Base-by-base conservation (phyloP, 2,888 invertebrate species). In the Dolichopus griseipennis region DNA sequence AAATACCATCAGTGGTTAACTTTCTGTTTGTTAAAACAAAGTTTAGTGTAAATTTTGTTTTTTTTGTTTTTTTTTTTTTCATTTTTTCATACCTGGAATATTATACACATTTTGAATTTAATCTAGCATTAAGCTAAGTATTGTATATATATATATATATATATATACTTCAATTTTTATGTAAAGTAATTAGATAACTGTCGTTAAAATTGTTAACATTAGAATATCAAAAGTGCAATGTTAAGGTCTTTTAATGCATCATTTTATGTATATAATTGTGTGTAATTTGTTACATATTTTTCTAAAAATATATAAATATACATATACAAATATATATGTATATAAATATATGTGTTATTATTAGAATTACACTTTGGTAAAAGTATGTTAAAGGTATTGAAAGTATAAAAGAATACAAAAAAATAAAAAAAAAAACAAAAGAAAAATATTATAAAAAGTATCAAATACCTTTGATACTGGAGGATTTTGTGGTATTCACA, bases 391-490 rank as follows among this genome's bases (percentile, higher is more conserved):
- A 43, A 52, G 52, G n/a, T 52, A 52, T 52, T 52, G 52, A 52
- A 52, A 52, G 6, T n/a, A 18, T 12, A 52, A 52, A 52, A 52
- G 18, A 52, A 52, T 18, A n/a, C 52, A 12, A 52, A 41, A 27
- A 27, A 27, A 27, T 4, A 27, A 27, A 27, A 27, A 27, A 27
- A 27, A 27, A 27, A 27, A 27, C 3, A 27, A 27, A 27, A 27
- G 27, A 27, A 27, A 27, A 27, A 9, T 5, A 41, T 4, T 52
- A 52, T 52, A 52, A 52, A n/a, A 52, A 52, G 18, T 52, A 52
- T 52, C 52, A 52, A 52, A 52, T 52, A 52, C 52, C 52, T 52
- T 52, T 52, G 52, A 52, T 52, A 52, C n/a, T 52, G 52, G 12
- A 15, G 18, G 18, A 12, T 37, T 52, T 52, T 52, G 52, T 52